A percentile compares a stretch with the other conserved stretches of the same genome.
Conservation (phyloP, 1,140 invertebrate species). For the Daktulosphaira vitifoliae region DNA sequence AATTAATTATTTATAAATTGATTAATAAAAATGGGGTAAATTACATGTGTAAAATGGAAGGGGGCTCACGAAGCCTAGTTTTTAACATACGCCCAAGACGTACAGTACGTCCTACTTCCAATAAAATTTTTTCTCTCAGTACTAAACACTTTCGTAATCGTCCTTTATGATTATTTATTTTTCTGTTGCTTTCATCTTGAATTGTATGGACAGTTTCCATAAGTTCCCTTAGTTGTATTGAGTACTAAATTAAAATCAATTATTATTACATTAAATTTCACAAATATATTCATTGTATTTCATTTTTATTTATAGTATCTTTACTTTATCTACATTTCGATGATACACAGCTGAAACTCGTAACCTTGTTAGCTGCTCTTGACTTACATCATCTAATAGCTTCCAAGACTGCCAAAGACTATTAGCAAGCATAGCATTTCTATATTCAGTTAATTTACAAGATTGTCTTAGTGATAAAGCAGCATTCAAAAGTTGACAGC, state of each 20-base stretch:
- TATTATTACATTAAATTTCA: constrained; percentile 13
- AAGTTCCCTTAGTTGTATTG: constrained; percentile 50
- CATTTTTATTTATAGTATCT: not conserved
- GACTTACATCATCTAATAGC: constrained; percentile 57
- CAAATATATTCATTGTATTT: not conserved
- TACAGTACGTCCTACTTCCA: constrained; percentile 64
- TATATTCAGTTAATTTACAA: constrained; percentile 55
- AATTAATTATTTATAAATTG: too few species aligned
- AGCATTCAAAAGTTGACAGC: constrained; percentile 63
- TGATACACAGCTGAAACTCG: constrained; percentile 68
- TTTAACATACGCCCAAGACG: constrained; percentile 58
- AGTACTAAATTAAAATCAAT: constrained; percentile 45
- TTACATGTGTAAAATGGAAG: constrained; percentile 46
- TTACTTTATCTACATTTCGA: constrained; percentile 59
- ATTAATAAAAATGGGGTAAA: too few species aligned
- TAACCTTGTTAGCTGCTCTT: constrained; percentile 67
- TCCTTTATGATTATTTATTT: constrained; percentile 36
- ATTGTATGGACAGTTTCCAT: constrained; percentile 47
- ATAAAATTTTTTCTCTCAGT: constrained; percentile 57
- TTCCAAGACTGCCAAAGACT: constrained; percentile 60
- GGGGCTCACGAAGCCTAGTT: constrained; percentile 56
- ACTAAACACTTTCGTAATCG: constrained; percentile 42
- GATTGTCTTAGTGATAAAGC: constrained; percentile 63
- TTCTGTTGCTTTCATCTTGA: constrained; percentile 41
- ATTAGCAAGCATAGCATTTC: constrained; percentile 49